Percentiles rank a stretch among this genome's conserved stretches.
Conservation (phyloP, 2,888 invertebrate species). For the Iselma pallidipennis region DNA sequence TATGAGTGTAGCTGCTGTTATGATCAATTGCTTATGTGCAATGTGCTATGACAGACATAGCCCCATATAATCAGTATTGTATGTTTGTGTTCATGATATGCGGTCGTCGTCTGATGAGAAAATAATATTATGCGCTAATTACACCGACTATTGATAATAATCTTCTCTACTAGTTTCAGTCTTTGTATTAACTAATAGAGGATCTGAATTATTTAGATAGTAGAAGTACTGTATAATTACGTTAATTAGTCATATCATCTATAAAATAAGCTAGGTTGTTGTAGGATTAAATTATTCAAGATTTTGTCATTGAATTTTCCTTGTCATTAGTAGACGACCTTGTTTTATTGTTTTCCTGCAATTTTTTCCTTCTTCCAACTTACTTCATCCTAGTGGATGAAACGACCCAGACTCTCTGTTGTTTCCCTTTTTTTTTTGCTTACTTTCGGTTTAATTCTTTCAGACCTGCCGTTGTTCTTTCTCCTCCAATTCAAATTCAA, state of each 20-base stretch:
- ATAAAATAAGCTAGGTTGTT: too few species aligned
- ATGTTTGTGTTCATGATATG: neutral
- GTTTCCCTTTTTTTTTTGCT: neutral
- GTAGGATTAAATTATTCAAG: neutral
- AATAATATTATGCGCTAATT: neutral
- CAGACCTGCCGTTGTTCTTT: slow-evolving; percentile 13
- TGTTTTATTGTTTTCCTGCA: neutral
- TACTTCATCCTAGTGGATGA: neutral
- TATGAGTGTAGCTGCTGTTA: neutral
- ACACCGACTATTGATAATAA: neutral
- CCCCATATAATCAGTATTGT: neutral
- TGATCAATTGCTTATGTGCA: neutral
- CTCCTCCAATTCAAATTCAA: slow-evolving; percentile 30
- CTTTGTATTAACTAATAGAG: too few species aligned
- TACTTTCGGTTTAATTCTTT: slow-evolving; percentile 15
- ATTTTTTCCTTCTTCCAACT: neutral
- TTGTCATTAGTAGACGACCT: neutral
- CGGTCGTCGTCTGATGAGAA: neutral
- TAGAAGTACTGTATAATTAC: too few species aligned
- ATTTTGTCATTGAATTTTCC: neutral
- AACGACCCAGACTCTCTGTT: neutral
- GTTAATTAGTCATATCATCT: too few species aligned
- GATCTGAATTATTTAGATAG: too few species aligned
- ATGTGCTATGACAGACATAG: neutral
- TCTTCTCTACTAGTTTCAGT: neutral